Evolutionary conservation across 2,797 vertebrate species (phyloP).

Genomic region (Urophycis tenuis): DNA sequence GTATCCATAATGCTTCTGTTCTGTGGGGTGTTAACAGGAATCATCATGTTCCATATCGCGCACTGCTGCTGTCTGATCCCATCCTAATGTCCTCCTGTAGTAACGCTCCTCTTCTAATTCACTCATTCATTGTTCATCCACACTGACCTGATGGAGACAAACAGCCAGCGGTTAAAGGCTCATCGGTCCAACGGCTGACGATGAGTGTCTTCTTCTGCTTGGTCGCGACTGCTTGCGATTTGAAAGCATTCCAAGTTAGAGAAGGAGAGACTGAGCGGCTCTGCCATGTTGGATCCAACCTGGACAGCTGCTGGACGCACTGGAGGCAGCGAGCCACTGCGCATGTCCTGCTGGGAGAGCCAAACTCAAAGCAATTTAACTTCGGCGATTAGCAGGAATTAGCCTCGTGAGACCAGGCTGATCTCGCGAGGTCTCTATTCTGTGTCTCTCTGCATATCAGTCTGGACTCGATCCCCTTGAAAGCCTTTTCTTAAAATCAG

Average conservation of each 20-base stretch:
- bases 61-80: no score
- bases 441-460: neutral
- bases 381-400: slow-evolving; percentile 38
- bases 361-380: slow-evolving; percentile 84
- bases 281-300: slow-evolving; percentile 51
- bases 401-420: slow-evolving; percentile 15
- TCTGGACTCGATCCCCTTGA: neutral
- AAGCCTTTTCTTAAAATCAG: no score
- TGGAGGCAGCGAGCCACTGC: slow-evolving; percentile 84
- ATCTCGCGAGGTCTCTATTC: neutral
- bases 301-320: slow-evolving; percentile 92
- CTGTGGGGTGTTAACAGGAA: neutral
- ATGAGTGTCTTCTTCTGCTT: slow-evolving; percentile 54
- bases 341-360: slow-evolving; percentile 86
- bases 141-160: slow-evolving; percentile 89
- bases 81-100: neutral
- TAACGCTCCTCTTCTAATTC: neutral
- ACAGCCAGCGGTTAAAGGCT: slow-evolving; percentile 58
- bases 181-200: slow-evolving; percentile 76
- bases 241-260: slow-evolving; percentile 98
- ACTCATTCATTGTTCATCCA: neutral
- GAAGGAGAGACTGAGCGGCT: slow-evolving; percentile 90
- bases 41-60: neutral
- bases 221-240: slow-evolving; percentile 81
- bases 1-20: neutral